A percentile compares a stretch with the other conserved stretches of the same genome.
Evolutionary conservation across 2,113 vertebrate genomes (phyloP).

Genomic region (Macquaria ambigua): DNA sequence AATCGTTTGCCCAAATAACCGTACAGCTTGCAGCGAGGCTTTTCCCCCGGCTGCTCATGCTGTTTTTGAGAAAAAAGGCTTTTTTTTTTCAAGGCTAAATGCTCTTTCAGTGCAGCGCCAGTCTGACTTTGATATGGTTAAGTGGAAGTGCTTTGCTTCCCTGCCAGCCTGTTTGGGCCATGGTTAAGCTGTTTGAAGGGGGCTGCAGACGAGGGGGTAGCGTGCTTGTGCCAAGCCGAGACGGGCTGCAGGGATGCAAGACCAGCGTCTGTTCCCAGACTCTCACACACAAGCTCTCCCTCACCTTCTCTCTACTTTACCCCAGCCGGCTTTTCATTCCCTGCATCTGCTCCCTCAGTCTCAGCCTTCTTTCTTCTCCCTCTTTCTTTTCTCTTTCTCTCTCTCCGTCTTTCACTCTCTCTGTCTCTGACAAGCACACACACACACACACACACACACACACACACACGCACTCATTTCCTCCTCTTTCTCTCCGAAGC

Average conservation of each 20-base stretch:
- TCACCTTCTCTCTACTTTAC: constrained; percentile 61
- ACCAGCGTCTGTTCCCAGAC: constrained; percentile 69
- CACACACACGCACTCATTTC: constrained; percentile 53
- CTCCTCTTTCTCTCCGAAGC: constrained; percentile 63
- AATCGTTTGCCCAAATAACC: constrained; percentile 7
- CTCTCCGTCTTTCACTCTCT: constrained; percentile 26
- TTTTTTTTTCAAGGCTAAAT: constrained; percentile 48
- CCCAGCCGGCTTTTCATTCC: constrained; percentile 63
- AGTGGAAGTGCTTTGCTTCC: constrained; percentile 75
- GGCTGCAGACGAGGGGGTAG: constrained; percentile 51
- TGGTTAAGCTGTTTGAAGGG: constrained; percentile 69
- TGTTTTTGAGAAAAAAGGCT: constrained; percentile 38
- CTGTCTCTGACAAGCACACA: constrained; percentile 20
- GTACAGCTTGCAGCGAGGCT: constrained; percentile 25
- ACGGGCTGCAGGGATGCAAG: constrained; percentile 58
- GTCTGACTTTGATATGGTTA: constrained; percentile 80
- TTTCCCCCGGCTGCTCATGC: constrained; percentile 22
- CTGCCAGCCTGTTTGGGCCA: constrained; percentile 73
- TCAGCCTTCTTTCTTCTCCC: constrained; percentile 1
- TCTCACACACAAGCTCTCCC: constrained; percentile 46
- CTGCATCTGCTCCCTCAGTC: constrained; percentile 58
- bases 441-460: constrained; percentile 41
- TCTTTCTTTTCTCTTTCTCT: background rate
- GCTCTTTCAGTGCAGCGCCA: constrained; percentile 58
- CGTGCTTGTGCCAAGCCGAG: constrained; percentile 66